Conservation (phyloP, 2,113 vertebrate species). For the Pardalotus punctatus region DNA sequence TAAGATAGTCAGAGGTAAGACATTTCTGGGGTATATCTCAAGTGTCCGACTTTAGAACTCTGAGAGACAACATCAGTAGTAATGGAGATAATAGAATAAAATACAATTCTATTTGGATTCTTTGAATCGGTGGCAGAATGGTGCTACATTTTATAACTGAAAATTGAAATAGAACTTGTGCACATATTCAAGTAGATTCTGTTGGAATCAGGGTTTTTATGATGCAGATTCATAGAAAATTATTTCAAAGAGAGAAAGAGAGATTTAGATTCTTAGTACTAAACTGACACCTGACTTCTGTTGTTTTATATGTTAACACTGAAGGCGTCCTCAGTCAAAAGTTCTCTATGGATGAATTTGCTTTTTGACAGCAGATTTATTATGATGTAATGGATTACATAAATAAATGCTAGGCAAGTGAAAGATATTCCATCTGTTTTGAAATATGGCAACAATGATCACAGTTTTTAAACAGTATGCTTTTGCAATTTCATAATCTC, state of each 20-base stretch:
- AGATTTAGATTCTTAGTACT: not conserved
- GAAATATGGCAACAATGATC: not conserved
- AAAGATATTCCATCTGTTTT: not conserved
- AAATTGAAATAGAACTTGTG: not conserved
- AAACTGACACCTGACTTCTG: not conserved
- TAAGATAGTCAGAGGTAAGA: not conserved
- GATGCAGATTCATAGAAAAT: not conserved
- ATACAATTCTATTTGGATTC: not conserved
- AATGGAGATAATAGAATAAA: not conserved
- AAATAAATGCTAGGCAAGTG: not conserved
- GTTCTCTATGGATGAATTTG: not conserved
- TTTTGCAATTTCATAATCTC: not conserved
- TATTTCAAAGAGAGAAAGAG: not conserved
- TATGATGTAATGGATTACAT: not conserved
- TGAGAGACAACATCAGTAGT: not conserved
- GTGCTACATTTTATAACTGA: not conserved
- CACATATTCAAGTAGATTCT: not conserved
- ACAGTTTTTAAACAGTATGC: not conserved
- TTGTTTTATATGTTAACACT: not conserved
- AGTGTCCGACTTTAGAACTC: not conserved
- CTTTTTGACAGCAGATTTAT: not conserved
- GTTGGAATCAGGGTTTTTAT: not conserved
- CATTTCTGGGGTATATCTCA: not conserved
- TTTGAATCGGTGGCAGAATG: not conserved
- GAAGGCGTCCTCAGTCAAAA: not conserved